Percentiles rank a stretch among this genome's conserved stretches.
Evolutionary conservation across 2,797 vertebrate genomes (phyloP).

Genomic region (Adelosebastes latens): DNA sequence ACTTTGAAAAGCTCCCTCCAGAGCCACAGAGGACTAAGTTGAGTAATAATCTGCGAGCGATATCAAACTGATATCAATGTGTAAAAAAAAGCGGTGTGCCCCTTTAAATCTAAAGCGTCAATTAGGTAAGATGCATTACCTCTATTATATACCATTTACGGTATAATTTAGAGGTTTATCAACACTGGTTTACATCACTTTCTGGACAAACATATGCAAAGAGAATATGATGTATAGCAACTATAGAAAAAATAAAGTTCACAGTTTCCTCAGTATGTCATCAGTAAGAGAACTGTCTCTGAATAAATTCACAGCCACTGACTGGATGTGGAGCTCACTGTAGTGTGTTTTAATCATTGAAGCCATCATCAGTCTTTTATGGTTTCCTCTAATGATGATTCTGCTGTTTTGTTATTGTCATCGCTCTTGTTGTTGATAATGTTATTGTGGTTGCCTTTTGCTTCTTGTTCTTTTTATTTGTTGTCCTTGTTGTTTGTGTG

Average conservation of each 20-base stretch:
- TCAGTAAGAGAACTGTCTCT: neutral
- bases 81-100: neutral
- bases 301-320: neutral
- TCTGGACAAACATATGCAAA: neutral
- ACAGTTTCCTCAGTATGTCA: neutral
- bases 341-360: neutral
- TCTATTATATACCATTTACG: neutral
- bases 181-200: neutral
- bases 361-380: neutral
- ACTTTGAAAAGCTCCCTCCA: neutral
- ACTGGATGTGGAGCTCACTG: neutral
- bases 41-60: neutral
- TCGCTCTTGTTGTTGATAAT: conserved; percentile 8
- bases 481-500: conserved; percentile 16
- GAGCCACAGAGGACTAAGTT: neutral
- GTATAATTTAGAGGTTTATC: neutral
- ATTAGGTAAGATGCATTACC: neutral
- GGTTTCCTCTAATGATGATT: conserved; percentile 11
- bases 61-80: neutral
- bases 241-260: neutral
- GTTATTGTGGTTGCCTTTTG: conserved; percentile 5
- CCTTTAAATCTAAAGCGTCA: neutral
- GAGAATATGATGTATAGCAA: neutral
- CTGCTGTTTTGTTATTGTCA: conserved; percentile 8
- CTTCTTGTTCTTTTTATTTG: conserved; percentile 14